Evolutionary conservation across 2,113 vertebrate genomes (phyloP).

Genomic region (Spheniscus mendiculus): DNA sequence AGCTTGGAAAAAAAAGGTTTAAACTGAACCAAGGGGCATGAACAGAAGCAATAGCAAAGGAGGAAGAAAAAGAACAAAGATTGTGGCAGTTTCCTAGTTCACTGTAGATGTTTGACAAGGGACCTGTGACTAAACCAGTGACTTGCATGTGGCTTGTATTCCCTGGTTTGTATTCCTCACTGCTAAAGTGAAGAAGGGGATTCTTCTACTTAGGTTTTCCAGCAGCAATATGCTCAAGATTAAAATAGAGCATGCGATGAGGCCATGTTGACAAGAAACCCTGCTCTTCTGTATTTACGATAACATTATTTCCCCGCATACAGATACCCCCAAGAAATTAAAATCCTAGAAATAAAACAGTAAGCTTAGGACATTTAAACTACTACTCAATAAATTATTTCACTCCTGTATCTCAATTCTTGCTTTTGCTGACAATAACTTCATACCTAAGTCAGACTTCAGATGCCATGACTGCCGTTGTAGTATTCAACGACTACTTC

Average conservation of each 20-base stretch:
- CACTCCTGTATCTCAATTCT: neutral
- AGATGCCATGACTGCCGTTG: neutral
- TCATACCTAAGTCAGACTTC: neutral
- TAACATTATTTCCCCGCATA: neutral
- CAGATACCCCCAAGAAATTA: neutral
- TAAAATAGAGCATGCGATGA: neutral
- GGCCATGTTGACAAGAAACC: neutral
- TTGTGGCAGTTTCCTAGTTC: neutral
- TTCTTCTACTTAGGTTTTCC: neutral
- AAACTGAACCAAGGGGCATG: neutral
- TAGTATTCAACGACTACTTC: neutral
- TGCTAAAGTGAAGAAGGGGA: neutral
- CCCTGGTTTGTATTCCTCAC: neutral
- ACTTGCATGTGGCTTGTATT: neutral
- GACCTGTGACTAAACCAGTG: neutral
- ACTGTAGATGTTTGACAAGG: neutral
- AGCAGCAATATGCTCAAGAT: neutral
- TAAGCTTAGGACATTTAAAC: neutral
- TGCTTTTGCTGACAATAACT: neutral
- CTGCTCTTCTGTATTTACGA: neutral
- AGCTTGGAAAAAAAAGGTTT: neutral
- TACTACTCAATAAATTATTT: neutral
- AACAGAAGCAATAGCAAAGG: neutral
- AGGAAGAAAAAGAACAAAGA: neutral
- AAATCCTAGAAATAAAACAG: neutral